These are phyloP conservation scores for Callyntrura guangdongensis DNA, from an alignment of 2,888 invertebrate genomes.

Conservation along the genomic window DNA sequence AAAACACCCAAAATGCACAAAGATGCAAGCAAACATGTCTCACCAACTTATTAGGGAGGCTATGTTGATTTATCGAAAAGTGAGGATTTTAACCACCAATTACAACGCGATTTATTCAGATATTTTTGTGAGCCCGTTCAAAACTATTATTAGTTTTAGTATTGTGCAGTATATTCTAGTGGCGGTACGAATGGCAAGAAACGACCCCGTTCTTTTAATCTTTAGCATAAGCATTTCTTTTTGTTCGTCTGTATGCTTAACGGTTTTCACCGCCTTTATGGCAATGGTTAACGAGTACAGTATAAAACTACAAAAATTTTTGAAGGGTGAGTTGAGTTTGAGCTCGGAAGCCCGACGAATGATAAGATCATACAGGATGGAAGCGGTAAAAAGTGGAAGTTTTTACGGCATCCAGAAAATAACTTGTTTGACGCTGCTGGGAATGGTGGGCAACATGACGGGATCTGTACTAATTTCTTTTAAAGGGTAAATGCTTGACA, in stretches of 20 bases:
- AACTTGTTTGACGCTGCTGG: not conserved
- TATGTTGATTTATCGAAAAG: not conserved
- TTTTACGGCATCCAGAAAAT: constrained; percentile 1
- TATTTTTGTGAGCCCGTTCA: not conserved
- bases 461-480: not conserved
- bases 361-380: not conserved
- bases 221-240: not conserved
- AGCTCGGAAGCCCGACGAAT: not conserved
- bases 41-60: not conserved
- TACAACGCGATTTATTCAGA: not conserved
- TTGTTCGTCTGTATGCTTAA: not conserved
- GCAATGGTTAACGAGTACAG: constrained; percentile 15
- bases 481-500: too few species aligned
- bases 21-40: not conserved
- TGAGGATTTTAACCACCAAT: not conserved
- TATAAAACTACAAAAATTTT: not conserved
- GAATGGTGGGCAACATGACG: not conserved
- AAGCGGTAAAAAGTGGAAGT: not conserved
- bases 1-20: not conserved
- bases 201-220: not conserved
- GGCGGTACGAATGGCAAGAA: not conserved
- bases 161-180: not conserved
- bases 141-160: not conserved
- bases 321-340: not conserved
- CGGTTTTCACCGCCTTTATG: not conserved